Evolutionary conservation across 2,113 vertebrate species (phyloP).

Genomic region (Rhadina sibilatrix): DNA sequence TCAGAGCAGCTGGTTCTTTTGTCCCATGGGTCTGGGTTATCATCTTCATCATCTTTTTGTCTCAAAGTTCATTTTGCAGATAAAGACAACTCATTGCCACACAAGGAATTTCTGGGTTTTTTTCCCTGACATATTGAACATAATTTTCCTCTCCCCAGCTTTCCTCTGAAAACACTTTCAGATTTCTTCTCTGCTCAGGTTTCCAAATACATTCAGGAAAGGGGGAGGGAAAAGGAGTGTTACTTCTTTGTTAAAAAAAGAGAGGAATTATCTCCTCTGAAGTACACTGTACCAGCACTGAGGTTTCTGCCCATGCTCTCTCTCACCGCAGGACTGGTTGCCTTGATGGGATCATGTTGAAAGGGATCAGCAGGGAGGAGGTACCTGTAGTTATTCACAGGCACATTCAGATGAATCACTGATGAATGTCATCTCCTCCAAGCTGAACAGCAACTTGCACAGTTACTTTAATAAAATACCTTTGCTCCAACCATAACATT

Average conservation of each 20-base stretch:
- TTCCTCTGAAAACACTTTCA: background rate
- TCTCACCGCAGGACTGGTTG: background rate
- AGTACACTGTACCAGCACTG: background rate
- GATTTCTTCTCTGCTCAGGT: background rate
- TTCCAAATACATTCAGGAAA: background rate
- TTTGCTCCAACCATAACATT: background rate
- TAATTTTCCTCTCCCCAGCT: background rate
- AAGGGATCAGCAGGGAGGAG: background rate
- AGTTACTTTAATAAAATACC: background rate
- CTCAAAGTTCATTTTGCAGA: background rate
- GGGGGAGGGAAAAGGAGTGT: rapidly evolving
- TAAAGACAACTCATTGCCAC: background rate
- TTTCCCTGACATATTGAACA: background rate
- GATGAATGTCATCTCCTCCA: background rate
- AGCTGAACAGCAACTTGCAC: background rate
- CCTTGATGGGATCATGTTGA: background rate
- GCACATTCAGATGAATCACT: background rate
- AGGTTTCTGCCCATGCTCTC: background rate
- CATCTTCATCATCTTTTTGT: background rate
- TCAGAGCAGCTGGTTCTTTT: background rate
- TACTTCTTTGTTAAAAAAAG: background rate
- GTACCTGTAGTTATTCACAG: background rate
- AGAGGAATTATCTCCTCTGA: background rate
- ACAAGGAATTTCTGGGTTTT: background rate
- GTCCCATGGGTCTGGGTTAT: background rate